A percentile compares a stretch with the other conserved stretches of the same genome.
Conservation (phyloP, 2,113 vertebrate species). For the Cyphomyrus plagiostoma region DNA sequence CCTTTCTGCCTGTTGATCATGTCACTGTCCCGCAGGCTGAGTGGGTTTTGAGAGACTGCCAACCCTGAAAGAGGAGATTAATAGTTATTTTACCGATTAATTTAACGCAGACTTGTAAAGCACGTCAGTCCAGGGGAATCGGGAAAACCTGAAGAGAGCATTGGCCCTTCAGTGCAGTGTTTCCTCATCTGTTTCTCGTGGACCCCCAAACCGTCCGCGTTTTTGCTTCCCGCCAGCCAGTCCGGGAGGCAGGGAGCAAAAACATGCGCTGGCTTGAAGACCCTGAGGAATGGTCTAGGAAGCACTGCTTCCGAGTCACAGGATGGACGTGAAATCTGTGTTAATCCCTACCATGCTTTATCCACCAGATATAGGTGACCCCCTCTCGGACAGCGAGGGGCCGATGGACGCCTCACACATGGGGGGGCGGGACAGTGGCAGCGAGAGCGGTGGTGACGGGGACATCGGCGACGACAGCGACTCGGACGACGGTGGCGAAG, state of each 20-base stretch:
- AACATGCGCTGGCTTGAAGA: neutral
- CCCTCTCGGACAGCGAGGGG: slow-evolving; percentile 30
- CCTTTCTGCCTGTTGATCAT: neutral
- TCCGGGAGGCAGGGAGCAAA: neutral
- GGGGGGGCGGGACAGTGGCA: slow-evolving; percentile 75
- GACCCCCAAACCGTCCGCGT: neutral
- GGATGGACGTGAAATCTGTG: neutral
- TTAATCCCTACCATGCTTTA: neutral
- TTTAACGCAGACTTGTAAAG: neutral
- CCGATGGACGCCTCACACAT: slow-evolving; percentile 75
- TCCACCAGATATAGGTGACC: slow-evolving; percentile 23
- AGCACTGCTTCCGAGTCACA: neutral
- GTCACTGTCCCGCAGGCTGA: neutral
- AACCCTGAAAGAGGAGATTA: neutral
- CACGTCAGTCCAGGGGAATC: neutral
- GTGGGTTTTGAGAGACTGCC: neutral
- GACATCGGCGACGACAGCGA: slow-evolving; percentile 72
- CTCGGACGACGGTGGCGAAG: slow-evolving; percentile 77
- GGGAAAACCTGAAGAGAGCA: neutral
- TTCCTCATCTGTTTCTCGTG: neutral
- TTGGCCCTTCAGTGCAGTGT: neutral
- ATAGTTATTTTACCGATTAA: neutral
- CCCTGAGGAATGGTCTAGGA: neutral
- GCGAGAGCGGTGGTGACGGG: slow-evolving; percentile 78
- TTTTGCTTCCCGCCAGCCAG: neutral